A percentile compares a stretch with the other conserved stretches of the same genome.
phyloP scores from a whole-genome alignment of 2,113 vertebrate species.

The Centrocercus urophasianus region DNA sequence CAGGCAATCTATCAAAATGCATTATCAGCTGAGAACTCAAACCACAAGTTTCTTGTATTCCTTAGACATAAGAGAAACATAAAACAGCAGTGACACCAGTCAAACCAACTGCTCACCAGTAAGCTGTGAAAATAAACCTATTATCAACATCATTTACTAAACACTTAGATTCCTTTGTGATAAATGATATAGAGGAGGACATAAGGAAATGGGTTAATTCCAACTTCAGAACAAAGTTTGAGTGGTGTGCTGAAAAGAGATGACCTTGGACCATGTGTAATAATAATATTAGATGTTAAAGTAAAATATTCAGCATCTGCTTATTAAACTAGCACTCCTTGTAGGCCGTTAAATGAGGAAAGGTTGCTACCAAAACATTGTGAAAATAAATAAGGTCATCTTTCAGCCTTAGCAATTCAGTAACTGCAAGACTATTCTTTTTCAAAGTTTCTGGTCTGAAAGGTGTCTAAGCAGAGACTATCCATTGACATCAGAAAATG shows the following conservation, averaged over 20 bases:
- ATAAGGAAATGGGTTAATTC: conserved; percentile 30
- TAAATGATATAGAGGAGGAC: conserved; percentile 15
- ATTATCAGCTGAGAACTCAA: neutral
- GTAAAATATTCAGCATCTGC: neutral
- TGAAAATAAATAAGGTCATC: neutral
- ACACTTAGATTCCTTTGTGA: conserved; percentile 33
- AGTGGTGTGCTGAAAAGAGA: conserved; percentile 21
- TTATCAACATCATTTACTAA: conserved; percentile 42
- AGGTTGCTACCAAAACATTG: neutral
- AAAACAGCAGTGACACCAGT: neutral
- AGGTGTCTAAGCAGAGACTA: neutral
- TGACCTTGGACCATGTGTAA: neutral
- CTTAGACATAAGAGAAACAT: neutral
- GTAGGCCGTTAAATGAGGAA: neutral
- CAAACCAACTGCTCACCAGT: neutral
- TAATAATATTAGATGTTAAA: neutral
- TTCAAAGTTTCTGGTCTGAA: neutral
- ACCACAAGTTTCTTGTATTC: neutral
- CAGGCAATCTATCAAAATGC: neutral
- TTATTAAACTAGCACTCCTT: neutral
- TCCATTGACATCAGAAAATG: neutral
- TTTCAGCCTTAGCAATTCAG: neutral
- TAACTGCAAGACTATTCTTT: neutral
- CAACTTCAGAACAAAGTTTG: conserved; percentile 15
- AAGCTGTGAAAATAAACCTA: conserved; percentile 19